These are phyloP conservation scores for Sphaeramia orbicularis DNA, from an alignment of 2,797 vertebrate species.

Conservation along the genomic window DNA sequence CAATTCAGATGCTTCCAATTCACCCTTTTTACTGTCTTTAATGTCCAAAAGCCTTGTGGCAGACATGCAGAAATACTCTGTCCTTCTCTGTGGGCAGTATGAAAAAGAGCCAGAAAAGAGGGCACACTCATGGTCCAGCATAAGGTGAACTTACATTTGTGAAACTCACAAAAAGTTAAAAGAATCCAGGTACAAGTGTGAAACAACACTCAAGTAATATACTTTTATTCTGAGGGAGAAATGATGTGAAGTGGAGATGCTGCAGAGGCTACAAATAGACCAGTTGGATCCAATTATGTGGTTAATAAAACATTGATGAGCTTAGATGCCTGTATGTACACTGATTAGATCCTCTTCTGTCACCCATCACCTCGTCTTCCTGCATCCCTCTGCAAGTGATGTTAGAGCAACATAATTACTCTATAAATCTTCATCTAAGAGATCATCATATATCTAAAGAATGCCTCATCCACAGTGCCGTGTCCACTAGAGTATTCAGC, in stretches of 20 bases:
- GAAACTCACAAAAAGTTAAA: constrained; percentile 10
- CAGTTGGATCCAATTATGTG: constrained; percentile 54
- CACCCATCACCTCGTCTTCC: constrained; percentile 1
- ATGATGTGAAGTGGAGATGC: constrained; percentile 3
- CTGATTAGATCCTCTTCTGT: constrained; percentile 26
- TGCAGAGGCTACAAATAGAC: constrained; percentile 36
- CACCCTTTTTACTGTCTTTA: constrained; percentile 55
- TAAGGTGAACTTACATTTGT: constrained; percentile 29
- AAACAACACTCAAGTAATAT: neutral
- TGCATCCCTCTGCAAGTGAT: constrained; percentile 49
- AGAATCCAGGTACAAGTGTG: neutral
- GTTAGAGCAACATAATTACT: constrained; percentile 56
- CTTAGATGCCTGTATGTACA: constrained; percentile 34
- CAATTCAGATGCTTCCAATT: constrained; percentile 78
- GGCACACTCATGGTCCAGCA: constrained; percentile 26
- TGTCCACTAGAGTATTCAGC: constrained; percentile 42
- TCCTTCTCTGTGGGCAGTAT: neutral
- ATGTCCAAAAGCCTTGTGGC: constrained; percentile 47
- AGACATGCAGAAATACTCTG: constrained; percentile 23
- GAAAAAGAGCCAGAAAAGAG: neutral
- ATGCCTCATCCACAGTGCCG: constrained; percentile 13
- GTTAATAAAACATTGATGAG: constrained; percentile 64
- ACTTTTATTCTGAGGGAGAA: constrained; percentile 1
- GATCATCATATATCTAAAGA: constrained; percentile 32
- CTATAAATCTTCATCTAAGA: constrained; percentile 67